A percentile compares a stretch with the other conserved stretches of the same genome.
phyloP scores from a whole-genome alignment of 2,113 vertebrate species.

The Gadus chalcogrammus region DNA sequence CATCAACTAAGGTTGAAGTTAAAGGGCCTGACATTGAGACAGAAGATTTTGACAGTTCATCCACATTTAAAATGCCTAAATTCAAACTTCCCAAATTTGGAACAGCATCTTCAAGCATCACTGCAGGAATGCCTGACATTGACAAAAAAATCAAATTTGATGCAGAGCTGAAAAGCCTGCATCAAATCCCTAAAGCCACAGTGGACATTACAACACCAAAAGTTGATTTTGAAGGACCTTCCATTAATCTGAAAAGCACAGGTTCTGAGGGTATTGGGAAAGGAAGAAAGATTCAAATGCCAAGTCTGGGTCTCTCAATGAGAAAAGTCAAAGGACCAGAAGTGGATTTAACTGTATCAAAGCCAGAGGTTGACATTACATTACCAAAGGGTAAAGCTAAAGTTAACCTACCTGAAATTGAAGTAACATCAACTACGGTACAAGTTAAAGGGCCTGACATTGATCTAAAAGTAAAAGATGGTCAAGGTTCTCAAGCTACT shows the following conservation, averaged over 20 bases:
- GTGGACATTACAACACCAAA: not conserved
- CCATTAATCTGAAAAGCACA: conserved; percentile 10
- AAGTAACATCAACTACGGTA: not conserved
- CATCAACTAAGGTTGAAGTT: conserved; percentile 6
- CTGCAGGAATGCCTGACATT: conserved; percentile 7
- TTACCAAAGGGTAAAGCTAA: conserved; percentile 9
- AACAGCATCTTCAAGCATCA: conserved; percentile 19
- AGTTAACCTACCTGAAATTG: not conserved
- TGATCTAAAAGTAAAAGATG: not conserved
- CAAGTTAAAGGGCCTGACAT: conserved; percentile 6
- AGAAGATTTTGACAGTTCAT: conserved; percentile 11
- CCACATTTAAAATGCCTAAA: not conserved
- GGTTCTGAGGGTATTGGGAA: conserved; percentile 25
- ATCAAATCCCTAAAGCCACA: not conserved
- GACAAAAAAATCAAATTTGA: not conserved
- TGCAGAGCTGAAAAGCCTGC: not conserved
- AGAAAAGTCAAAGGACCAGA: conserved; percentile 41
- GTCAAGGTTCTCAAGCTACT: not conserved
- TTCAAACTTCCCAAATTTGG: conserved; percentile 21
- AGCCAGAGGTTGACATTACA: conserved; percentile 29
- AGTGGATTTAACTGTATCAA: conserved; percentile 24
- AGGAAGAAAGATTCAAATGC: conserved; percentile 25
- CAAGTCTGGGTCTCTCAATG: conserved; percentile 35
- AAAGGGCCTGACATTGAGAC: conserved; percentile 34
- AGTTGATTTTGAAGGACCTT: conserved; percentile 10